Evolutionary conservation across 2,797 vertebrate genomes (phyloP), one percentile per base, ranked within the genome.

Genomic region (Lutjanus campechanus): DNA sequence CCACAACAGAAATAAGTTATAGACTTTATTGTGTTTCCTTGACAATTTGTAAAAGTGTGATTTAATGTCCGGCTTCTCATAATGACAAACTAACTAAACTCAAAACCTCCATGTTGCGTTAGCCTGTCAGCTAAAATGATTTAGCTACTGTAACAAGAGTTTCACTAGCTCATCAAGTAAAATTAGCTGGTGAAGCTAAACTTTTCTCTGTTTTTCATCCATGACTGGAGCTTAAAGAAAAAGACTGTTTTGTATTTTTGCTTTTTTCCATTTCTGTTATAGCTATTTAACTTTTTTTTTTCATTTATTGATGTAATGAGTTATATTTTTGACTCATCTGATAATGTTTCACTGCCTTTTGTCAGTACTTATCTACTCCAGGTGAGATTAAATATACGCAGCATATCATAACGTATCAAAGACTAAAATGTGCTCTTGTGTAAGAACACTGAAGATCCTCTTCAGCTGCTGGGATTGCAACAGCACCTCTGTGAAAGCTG

Each of bases 381-480:
- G 3, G 11, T 16, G 0, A 47, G 10, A 25, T 53, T 16, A 59
- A 64, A 51, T 19, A 63, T 36, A 58, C 29, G 25, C 19, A 81
- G 40, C 2, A 15, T 40, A 50, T 53, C 12, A 60, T 19, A 55
- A 43, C 0, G 0, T 49, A 54, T 58, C 19, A 68, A 44, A 60
- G 40, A 66, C 5, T 1, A 20, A 49, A 25, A 11, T 54, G 20
- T 63, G 29, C 1, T 4, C 29, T 8, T 59, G 25, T 69, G 41
- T 59, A 4, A 43, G 10, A 44, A 8, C 4, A 43, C 76, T 25
- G 43, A 19, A 53, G 54, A 69, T 70, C 11, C 49, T 58, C 19
- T 80, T 43, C 16, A 71, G 53, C n/a, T 58, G 17, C 25, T 62
- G 53, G 50, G 54, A 68, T 73, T 85, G 53, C 75, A 85, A 71